These are phyloP conservation scores for Cyprinodon variegatus DNA, from an alignment of 2,113 vertebrate species.

Conservation along the genomic window DNA sequence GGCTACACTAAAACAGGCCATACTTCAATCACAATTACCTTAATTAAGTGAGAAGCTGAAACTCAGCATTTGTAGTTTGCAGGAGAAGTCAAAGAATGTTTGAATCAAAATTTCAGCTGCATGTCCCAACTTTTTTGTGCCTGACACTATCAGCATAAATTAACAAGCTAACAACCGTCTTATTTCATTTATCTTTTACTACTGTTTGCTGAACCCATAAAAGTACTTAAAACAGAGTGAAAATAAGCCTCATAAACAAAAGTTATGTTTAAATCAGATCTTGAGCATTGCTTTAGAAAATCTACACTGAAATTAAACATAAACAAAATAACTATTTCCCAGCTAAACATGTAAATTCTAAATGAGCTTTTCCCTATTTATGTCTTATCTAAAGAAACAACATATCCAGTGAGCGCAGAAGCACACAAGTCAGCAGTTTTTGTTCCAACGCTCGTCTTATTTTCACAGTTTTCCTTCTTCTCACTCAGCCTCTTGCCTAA, in stretches of 20 bases:
- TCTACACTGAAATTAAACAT: slow-evolving; percentile 44
- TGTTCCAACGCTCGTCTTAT: slow-evolving; percentile 39
- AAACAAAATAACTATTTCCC: slow-evolving; percentile 58
- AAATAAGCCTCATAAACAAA: neutral
- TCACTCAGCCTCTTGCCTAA: slow-evolving; percentile 54
- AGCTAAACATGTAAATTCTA: slow-evolving; percentile 64
- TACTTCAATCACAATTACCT: slow-evolving; percentile 79
- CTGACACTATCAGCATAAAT: slow-evolving; percentile 58
- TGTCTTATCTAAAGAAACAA: slow-evolving; percentile 69
- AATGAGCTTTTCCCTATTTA: slow-evolving; percentile 71
- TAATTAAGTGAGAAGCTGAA: slow-evolving; percentile 74
- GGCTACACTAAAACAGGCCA: slow-evolving; percentile 72
- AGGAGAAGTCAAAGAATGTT: slow-evolving; percentile 63
- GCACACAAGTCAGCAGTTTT: slow-evolving; percentile 71
- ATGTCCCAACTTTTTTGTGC: slow-evolving; percentile 39
- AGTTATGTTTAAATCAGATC: slow-evolving; percentile 8
- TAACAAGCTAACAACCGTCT: slow-evolving; percentile 31
- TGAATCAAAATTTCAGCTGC: slow-evolving; percentile 63
- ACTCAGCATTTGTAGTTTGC: slow-evolving; percentile 64
- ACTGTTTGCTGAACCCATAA: neutral
- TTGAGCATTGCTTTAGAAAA: slow-evolving; percentile 9
- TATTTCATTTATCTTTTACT: neutral
- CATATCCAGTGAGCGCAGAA: slow-evolving; percentile 60
- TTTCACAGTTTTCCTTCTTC: slow-evolving; percentile 52
- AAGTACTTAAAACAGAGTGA: neutral